phyloP scores from a whole-genome alignment of 2,888 invertebrate species.

The Urechis unicinctus region DNA sequence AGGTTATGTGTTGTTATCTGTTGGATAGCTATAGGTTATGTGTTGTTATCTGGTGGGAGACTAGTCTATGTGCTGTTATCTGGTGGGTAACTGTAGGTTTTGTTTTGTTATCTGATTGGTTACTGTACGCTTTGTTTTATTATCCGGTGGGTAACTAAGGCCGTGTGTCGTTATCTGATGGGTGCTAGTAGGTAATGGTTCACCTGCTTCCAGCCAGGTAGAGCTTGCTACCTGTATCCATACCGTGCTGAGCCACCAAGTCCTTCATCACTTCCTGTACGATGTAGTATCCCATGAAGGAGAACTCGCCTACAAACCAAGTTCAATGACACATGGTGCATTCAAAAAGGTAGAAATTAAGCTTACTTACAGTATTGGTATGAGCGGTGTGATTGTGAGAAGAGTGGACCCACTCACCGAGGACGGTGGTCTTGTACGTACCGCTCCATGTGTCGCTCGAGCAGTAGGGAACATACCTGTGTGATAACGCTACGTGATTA shows the following conservation, averaged over 20 bases:
- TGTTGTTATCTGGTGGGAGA: too few relatives aligned
- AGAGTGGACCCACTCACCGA: conserved; percentile 35
- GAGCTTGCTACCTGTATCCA: conserved; percentile 68
- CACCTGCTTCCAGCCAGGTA: conserved; percentile 65
- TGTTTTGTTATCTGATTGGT: too few relatives aligned
- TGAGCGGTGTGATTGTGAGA: too few relatives aligned
- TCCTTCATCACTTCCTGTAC: conserved; percentile 67
- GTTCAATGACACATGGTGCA: background rate
- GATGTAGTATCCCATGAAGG: conserved; percentile 81
- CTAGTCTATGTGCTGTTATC: too few relatives aligned
- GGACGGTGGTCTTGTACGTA: conserved; percentile 58
- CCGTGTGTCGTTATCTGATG: too few relatives aligned
- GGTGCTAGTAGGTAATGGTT: too few relatives aligned
- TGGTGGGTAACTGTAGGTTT: too few relatives aligned
- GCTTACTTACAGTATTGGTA: too few relatives aligned
- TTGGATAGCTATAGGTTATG: too few relatives aligned
- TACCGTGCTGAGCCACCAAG: conserved; percentile 58
- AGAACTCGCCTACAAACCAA: conserved; percentile 58
- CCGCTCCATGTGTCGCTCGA: conserved; percentile 94
- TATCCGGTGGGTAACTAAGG: too few relatives aligned
- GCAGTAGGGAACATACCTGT: conserved; percentile 78
- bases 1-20: too few relatives aligned
- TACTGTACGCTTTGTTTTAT: too few relatives aligned
- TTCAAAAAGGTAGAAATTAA: background rate
- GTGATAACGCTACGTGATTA: conserved; percentile 11